Percentiles rank a stretch among this genome's conserved stretches.
Conservation (phyloP, 2,888 invertebrate species). For the Ligdia adustata region DNA sequence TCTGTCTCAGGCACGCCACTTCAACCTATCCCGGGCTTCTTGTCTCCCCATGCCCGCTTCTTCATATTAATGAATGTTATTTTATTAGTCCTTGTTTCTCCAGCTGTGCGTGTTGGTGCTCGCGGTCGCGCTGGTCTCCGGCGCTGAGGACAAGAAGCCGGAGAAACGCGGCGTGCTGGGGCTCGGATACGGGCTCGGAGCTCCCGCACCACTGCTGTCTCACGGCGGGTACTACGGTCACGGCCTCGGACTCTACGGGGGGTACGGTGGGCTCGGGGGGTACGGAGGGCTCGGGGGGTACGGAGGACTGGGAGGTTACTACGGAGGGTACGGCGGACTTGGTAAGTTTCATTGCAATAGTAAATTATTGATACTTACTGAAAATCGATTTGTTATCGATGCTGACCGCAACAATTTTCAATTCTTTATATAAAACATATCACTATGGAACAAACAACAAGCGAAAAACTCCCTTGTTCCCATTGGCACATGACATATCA, state of each 20-base stretch:
- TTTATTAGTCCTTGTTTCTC: conserved; percentile 18
- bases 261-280: conserved; percentile 53
- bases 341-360: too few relatives aligned
- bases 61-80: too few relatives aligned
- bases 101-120: conserved; percentile 67
- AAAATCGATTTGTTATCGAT: too few relatives aligned
- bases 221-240: conserved; percentile 53
- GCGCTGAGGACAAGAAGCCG: conserved; percentile 73
- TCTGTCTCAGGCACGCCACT: too few relatives aligned
- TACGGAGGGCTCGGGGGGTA: conserved; percentile 53
- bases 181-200: conserved; percentile 63
- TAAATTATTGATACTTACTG: too few relatives aligned
- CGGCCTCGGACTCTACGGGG: conserved; percentile 51
- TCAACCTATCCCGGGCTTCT: too few relatives aligned
- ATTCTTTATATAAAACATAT: too few relatives aligned
- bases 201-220: conserved; percentile 39
- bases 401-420: too few relatives aligned
- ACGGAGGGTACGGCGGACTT: not conserved
- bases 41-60: too few relatives aligned
- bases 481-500: too few relatives aligned
- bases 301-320: conserved; percentile 45
- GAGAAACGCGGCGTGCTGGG: conserved; percentile 78
- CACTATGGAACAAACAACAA: too few relatives aligned
- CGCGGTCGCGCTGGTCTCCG: conserved; percentile 57
- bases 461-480: too few relatives aligned